Percentiles rank a stretch among this genome's conserved stretches.
Conservation (phyloP, 2,113 vertebrate species). For the Menura novaehollandiae region DNA sequence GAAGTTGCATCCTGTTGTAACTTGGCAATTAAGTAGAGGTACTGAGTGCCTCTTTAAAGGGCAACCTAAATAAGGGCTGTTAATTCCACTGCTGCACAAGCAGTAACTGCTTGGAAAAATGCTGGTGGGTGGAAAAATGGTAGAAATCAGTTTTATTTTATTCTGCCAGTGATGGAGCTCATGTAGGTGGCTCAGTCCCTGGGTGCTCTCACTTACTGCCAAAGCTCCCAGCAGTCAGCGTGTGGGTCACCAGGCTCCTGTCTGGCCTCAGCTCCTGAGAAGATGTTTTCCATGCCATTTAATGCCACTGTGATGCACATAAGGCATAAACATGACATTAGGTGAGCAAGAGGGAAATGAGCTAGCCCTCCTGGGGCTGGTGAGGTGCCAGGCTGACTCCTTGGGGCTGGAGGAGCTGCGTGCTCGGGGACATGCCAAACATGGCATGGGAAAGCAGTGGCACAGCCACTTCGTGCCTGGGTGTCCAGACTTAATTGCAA, state of each 20-base stretch:
- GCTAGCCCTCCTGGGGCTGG: not conserved
- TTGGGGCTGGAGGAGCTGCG: not conserved
- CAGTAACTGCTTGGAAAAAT: not conserved
- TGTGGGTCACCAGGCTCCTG: accelerated
- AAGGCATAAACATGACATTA: not conserved
- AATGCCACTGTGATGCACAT: not conserved
- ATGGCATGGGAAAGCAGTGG: not conserved
- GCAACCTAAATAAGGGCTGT: not conserved
- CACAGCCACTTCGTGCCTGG: not conserved
- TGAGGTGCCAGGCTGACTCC: not conserved
- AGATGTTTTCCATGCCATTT: not conserved
- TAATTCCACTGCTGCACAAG: not conserved
- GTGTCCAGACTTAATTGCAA: not conserved
- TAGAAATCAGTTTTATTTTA: not conserved
- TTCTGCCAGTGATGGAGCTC: not conserved
- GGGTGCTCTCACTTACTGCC: not conserved
- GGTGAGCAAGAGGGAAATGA: not conserved
- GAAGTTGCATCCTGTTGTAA: not conserved
- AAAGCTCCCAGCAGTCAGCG: not conserved
- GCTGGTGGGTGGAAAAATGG: not conserved
- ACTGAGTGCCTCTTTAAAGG: not conserved
- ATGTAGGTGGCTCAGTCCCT: not conserved
- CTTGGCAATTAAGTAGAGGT: not conserved
- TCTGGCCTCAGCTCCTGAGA: not conserved
- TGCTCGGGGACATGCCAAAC: not conserved